phyloP scores from a whole-genome alignment of 2,113 vertebrate species.

The Cyphomyrus discorhynchus region DNA sequence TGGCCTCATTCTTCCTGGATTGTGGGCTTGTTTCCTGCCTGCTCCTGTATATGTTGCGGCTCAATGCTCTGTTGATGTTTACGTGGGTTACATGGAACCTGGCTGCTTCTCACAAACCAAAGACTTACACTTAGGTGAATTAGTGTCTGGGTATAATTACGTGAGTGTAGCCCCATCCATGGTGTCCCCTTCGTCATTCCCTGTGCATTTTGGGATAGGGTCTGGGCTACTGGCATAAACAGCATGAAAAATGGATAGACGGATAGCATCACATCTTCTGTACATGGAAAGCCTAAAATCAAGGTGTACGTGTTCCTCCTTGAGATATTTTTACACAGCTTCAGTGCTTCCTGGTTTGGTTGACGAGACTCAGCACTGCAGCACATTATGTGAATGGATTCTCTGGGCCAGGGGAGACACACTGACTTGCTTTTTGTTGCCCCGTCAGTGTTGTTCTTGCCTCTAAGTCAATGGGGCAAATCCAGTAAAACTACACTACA shows the following conservation, averaged over 20 bases:
- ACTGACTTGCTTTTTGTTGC: not conserved
- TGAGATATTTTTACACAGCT: not conserved
- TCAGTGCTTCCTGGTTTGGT: not conserved
- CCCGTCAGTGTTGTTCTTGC: not conserved
- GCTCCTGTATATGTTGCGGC: not conserved
- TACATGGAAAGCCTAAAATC: not conserved
- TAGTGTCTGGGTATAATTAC: not conserved
- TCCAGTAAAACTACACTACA: not conserved
- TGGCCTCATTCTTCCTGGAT: not conserved
- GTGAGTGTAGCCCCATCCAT: not conserved
- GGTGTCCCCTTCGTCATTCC: not conserved
- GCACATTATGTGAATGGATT: not conserved
- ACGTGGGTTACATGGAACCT: not conserved
- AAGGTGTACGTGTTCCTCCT: not conserved
- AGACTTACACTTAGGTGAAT: not conserved
- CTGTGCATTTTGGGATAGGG: not conserved
- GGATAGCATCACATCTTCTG: not conserved
- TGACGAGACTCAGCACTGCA: not conserved
- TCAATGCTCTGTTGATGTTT: not conserved
- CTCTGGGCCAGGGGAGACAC: not conserved
- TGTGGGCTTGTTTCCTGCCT: not conserved
- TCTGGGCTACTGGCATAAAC: not conserved
- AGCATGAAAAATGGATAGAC: not conserved
- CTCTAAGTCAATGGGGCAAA: not conserved
- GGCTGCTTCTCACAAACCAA: not conserved